Evolutionary conservation across 23 tunicate species (phyloP), one percentile per base, ranked within the genome.

Genomic region (Halocynthia roretzi): DNA sequence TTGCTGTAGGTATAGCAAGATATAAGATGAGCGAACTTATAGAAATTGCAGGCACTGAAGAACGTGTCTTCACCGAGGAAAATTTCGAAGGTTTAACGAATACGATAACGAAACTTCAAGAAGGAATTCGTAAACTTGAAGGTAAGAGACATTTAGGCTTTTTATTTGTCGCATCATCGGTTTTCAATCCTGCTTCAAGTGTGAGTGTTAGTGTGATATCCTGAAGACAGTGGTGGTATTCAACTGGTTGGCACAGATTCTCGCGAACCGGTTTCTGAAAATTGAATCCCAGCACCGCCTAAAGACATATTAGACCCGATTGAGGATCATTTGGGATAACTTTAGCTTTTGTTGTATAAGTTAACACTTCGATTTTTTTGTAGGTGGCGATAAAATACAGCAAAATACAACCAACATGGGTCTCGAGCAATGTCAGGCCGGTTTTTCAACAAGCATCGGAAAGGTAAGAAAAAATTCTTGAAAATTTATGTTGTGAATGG

Each of bases 401-500:
- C 44, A 31, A 31, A 31, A 31, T 4, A 31, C 44, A 31, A 31
- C 44, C 44, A 77, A 61, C 54, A 86, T 81, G 51, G 92, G 69
- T 50, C 67, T 86, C 51, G 64, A 71, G 80, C 97, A 91, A 50
- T 91, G 97, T 57, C 75, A 85, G 52, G 97, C 90, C 6, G 97
- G 97, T 6, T 53, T 91, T 54, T 91, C 97, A 10, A 19, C 90
- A 12, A 66, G 19, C 20, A 56, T 80, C 53, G 85, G 54, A 9
- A 67, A 78, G 67, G 87, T 79, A 53, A 56, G 88, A 21, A n/a
- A 1, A 0, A 67, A 40, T 52, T 10, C 9, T 58, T 14, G n/a
- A 58, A 31, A 31, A 31, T 31, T 31, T 31, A 31, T 31, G 44
- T 31, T 31, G 44, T 31, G 44, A 31, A 0, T 31, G 44, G 44